Evolutionary conservation across 1,140 invertebrate genomes (phyloP), one percentile per base, ranked within the genome.

Genomic region (Mycetomoellerius zeteki): DNA sequence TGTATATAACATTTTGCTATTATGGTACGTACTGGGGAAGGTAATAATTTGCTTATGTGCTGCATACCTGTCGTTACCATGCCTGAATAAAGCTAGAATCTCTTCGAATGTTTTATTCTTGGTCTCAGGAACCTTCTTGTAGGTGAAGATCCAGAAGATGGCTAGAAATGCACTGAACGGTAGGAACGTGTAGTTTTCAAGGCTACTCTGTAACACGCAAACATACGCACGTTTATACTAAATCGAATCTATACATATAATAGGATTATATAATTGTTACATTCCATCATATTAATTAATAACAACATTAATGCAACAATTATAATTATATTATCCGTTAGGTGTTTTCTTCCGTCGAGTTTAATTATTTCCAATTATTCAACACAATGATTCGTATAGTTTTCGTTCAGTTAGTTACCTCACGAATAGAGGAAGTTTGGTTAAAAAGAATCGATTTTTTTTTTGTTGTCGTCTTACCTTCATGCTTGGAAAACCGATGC

Each of bases 71-170:
- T 97, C 97, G 95, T 98, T 98, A 92, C 97, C 97, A 95, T 98
- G 97, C 93, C 98, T 97, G 96, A 99, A 99, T 92, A 99, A 96
- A 89, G 98, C 98, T 93, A 98, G 96, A 94, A 99, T 99, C 95
- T 99, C 99, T 96, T 99, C 99, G 95, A 99, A 99, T 88, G 98
- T 99, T 96, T 99, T 99, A 96, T 99, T 99, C 96, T 99, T 99
- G 87, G 99, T 99, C 97, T 99, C 99, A 93, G 99, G 99, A 94
- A 99, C 98, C 96, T 98, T 98, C 96, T 98, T 98, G 96, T 99
- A 99, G 69, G 99, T 99, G 96, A 99, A 99, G 95, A 99, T 97
- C 98, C 98, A 99, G 96, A 99, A 99, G 95, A 99, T 97, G 89
- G 98, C 98, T 96, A 99, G 97, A 95, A 99, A 97, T 94, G 97